Evolutionary conservation across 2,797 vertebrate genomes (phyloP).

Genomic region (Phoebastria nigripes): DNA sequence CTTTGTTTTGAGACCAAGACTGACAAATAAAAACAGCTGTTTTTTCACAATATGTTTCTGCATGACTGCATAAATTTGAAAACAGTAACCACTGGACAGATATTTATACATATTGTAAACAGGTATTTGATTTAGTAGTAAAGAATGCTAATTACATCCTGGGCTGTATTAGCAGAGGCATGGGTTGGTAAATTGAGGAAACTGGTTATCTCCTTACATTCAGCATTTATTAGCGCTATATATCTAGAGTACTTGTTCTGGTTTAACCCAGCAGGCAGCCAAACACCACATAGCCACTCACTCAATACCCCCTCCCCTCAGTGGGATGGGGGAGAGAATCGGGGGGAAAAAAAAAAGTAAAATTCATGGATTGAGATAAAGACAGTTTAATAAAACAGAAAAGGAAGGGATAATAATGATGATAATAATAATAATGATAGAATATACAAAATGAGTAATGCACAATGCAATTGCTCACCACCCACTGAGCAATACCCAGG

Average conservation of each 20-base stretch:
- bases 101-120: neutral
- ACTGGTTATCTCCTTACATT: neutral
- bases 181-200: neutral
- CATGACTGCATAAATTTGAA: neutral
- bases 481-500: too few relatives aligned
- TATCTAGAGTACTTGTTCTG: neutral
- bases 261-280: too few relatives aligned
- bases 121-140: neutral
- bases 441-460: too few relatives aligned
- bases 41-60: neutral
- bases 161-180: neutral
- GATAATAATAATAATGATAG: too few relatives aligned
- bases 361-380: too few relatives aligned
- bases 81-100: neutral
- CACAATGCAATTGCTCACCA: too few relatives aligned
- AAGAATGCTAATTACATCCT: neutral
- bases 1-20: neutral
- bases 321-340: too few relatives aligned
- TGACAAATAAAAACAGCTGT: accelerated
- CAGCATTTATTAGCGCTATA: accelerated
- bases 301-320: too few relatives aligned
- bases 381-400: too few relatives aligned
- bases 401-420: too few relatives aligned
- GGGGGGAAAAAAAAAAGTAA: too few relatives aligned
- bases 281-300: too few relatives aligned